These are phyloP conservation scores for Gobius niger DNA, from an alignment of 2,113 vertebrate genomes.

Conservation along the genomic window DNA sequence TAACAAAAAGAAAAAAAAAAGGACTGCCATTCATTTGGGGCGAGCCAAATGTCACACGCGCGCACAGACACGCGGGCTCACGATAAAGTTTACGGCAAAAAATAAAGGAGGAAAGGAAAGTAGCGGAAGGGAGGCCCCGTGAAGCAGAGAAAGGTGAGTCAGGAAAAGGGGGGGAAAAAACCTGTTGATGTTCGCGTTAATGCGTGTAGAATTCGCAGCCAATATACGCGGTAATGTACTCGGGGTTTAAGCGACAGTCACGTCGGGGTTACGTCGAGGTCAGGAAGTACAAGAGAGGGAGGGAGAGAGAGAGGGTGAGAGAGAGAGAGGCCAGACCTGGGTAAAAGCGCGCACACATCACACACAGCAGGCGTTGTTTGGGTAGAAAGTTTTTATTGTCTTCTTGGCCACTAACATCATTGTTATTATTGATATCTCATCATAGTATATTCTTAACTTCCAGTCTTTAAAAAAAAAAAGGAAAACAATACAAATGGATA, in stretches of 20 bases:
- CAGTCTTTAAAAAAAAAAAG: constrained; percentile 93
- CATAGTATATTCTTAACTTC: constrained; percentile 83
- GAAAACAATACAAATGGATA: constrained; percentile 89
- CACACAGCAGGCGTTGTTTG: constrained; percentile 72
- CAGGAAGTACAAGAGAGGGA: background rate
- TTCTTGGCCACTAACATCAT: constrained; percentile 55
- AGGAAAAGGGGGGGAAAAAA: constrained; percentile 59
- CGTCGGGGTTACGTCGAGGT: constrained; percentile 1
- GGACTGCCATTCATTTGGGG: constrained; percentile 98
- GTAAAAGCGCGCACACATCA: constrained; percentile 31
- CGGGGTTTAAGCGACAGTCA: constrained; percentile 6
- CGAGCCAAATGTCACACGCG: constrained; percentile 88
- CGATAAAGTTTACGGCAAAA: constrained; percentile 94
- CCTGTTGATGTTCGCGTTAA: constrained; percentile 67
- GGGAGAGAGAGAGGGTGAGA: background rate
- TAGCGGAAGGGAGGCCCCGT: constrained; percentile 77
- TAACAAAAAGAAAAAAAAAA: constrained; percentile 31
- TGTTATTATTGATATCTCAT: constrained; percentile 49
- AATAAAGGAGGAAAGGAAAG: constrained; percentile 91
- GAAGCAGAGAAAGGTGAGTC: constrained; percentile 85
- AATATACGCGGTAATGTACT: background rate
- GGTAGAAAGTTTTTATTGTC: constrained; percentile 94
- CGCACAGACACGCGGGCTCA: constrained; percentile 21
- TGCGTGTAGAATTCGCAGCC: constrained; percentile 3
- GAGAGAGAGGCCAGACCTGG: background rate